Percentiles rank a stretch among this genome's conserved stretches.
These are phyloP conservation scores for Acromyrmex charruanus DNA, from an alignment of 1,140 invertebrate species.

Conservation along the genomic window DNA sequence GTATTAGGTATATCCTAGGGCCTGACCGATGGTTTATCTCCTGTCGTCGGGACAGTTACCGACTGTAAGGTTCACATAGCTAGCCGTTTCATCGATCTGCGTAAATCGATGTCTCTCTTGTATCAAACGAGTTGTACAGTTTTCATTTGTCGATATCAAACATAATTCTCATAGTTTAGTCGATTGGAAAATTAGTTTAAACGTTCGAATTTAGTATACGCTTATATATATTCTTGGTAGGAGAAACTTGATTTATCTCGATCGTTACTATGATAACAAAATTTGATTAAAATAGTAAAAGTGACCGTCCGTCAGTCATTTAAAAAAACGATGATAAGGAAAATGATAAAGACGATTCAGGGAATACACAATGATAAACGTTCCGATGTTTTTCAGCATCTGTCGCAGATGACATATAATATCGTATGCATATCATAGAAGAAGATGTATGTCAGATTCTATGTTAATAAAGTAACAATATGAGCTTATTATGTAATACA, in stretches of 20 bases:
- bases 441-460: not conserved
- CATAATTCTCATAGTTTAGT: not conserved
- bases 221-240: not conserved
- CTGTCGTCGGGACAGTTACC: constrained; percentile 21
- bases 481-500: not conserved
- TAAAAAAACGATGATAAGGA: not conserved
- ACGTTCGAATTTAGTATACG: not conserved
- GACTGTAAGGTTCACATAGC: constrained; percentile 9
- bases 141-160: constrained; percentile 45
- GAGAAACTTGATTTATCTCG: not conserved
- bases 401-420: not conserved
- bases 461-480: not conserved
- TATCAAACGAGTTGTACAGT: constrained; percentile 39
- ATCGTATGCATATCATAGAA: not conserved
- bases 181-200: not conserved
- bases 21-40: not conserved
- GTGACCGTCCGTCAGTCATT: not conserved
- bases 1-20: not conserved
- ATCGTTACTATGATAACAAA: not conserved
- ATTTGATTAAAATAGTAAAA: not conserved
- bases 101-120: constrained; percentile 23
- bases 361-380: not conserved
- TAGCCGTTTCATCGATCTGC: not conserved
- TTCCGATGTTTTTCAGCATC: not conserved
- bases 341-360: not conserved